These are phyloP conservation scores for Sarcoramphus papa DNA, from an alignment of 2,797 vertebrate genomes.

Conservation along the genomic window DNA sequence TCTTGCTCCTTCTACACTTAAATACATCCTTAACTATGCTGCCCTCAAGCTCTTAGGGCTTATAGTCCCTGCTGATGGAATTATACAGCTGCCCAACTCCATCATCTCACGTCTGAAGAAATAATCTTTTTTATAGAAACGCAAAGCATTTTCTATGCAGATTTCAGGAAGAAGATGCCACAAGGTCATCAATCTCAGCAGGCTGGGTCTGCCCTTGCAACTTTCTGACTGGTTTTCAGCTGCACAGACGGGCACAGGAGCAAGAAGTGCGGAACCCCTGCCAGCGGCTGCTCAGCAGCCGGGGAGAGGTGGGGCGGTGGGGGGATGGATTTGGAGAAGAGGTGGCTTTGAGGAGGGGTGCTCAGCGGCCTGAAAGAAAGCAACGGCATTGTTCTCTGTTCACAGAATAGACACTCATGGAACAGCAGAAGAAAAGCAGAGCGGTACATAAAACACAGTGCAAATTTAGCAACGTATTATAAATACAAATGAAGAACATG, in stretches of 20 bases:
- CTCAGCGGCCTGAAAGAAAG: background rate
- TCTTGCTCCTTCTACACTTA: background rate
- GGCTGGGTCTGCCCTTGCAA: background rate
- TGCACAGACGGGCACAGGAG: background rate
- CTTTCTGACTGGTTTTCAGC: background rate
- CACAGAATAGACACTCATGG: background rate
- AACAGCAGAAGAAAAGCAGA: background rate
- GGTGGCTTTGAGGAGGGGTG: background rate
- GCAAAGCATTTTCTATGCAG: background rate
- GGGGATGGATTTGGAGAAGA: background rate
- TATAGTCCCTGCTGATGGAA: background rate
- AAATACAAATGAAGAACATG: background rate
- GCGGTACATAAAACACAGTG: background rate
- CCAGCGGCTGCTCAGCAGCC: background rate
- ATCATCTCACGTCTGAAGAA: background rate
- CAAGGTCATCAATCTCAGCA: background rate
- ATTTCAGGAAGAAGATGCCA: background rate
- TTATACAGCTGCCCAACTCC: background rate
- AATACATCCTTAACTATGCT: background rate
- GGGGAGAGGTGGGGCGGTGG: background rate
- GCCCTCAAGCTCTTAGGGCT: background rate
- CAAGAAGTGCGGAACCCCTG: background rate
- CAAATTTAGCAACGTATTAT: background rate
- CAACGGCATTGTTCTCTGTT: rapidly evolving
- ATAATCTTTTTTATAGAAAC: background rate